A percentile compares a stretch with the other conserved stretches of the same genome.
phyloP scores from a whole-genome alignment of 1,140 invertebrate species.

The Melitaea cinxia region DNA sequence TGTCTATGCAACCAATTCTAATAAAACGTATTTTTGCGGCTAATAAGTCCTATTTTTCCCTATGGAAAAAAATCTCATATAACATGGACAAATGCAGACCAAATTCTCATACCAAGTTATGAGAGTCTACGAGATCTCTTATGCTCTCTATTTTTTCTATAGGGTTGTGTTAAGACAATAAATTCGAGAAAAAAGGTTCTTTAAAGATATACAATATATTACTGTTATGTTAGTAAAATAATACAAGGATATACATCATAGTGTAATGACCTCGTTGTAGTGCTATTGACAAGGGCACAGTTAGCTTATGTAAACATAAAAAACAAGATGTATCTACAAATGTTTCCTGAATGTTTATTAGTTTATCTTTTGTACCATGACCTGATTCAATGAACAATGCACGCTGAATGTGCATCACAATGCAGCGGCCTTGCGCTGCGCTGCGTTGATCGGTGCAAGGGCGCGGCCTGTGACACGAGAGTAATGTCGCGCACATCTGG shows the following conservation, averaged over 20 bases:
- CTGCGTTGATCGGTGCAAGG: slow-evolving; percentile 29
- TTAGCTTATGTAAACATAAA: not conserved
- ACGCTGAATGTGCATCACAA: slow-evolving; percentile 26
- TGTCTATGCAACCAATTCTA: too few relatives aligned
- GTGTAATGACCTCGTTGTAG: not conserved
- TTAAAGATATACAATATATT: too few relatives aligned
- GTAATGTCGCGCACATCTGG: not conserved
- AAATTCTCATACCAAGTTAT: too few relatives aligned
- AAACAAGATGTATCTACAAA: not conserved
- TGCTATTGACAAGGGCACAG: not conserved
- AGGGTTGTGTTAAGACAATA: too few relatives aligned
- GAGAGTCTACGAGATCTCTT: too few relatives aligned
- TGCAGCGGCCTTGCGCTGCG: slow-evolving; percentile 25
- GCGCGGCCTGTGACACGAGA: slow-evolving; percentile 20
- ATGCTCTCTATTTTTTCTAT: too few relatives aligned
- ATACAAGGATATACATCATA: not conserved
- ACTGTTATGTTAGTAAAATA: too few relatives aligned
- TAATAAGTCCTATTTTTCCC: too few relatives aligned
- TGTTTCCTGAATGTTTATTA: slow-evolving; percentile 1
- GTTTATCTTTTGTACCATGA: slow-evolving; percentile 20
- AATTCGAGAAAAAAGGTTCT: too few relatives aligned
- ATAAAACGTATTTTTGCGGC: too few relatives aligned
- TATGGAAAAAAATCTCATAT: too few relatives aligned
- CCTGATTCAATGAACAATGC: slow-evolving; percentile 30
- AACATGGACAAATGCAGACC: too few relatives aligned